Conservation (phyloP, 2,888 invertebrate species). For the Drosophila stalkeri region DNA sequence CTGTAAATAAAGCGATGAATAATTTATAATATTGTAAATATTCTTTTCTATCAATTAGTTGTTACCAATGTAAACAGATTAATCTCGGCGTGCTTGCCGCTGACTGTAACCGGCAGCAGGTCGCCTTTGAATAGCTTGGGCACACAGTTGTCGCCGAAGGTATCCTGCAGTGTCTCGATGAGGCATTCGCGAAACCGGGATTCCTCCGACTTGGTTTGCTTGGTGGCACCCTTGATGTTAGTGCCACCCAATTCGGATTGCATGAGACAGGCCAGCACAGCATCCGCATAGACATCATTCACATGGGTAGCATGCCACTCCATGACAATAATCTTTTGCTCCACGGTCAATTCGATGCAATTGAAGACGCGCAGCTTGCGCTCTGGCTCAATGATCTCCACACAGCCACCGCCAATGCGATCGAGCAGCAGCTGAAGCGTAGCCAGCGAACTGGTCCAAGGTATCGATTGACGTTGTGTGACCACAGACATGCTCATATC, state of each 20-base stretch:
- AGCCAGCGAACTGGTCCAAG: conserved; percentile 88
- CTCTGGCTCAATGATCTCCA: conserved; percentile 89
- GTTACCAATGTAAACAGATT: conserved; percentile 90
- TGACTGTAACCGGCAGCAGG: conserved; percentile 93
- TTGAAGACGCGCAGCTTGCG: conserved; percentile 92
- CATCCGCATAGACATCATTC: conserved; percentile 99
- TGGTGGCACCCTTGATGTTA: conserved; percentile 87
- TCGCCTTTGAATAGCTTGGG: conserved; percentile 97
- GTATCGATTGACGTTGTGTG: conserved; percentile 95
- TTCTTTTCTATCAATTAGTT: background rate
- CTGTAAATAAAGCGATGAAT: conserved; percentile 83
- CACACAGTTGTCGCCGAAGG: conserved; percentile 97
- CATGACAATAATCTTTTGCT: conserved; percentile 92
- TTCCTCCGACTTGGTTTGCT: conserved; percentile 91
- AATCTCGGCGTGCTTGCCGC: conserved; percentile 93
- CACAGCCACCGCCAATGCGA: conserved; percentile 89
- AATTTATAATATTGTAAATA: too few relatives aligned
- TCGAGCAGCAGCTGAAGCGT: conserved; percentile 91
- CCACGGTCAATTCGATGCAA: conserved; percentile 92
- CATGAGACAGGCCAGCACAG: conserved; percentile 94
- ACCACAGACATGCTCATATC: conserved; percentile 97
- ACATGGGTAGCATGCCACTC: conserved; percentile 98
- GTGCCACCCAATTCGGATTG: conserved; percentile 91
- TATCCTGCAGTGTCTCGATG: conserved; percentile 88
- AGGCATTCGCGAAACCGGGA: conserved; percentile 93